Percentiles rank a stretch among this genome's conserved stretches.
Conservation (phyloP, 2,113 vertebrate genomes). For the Nyctibius bracteatus region DNA sequence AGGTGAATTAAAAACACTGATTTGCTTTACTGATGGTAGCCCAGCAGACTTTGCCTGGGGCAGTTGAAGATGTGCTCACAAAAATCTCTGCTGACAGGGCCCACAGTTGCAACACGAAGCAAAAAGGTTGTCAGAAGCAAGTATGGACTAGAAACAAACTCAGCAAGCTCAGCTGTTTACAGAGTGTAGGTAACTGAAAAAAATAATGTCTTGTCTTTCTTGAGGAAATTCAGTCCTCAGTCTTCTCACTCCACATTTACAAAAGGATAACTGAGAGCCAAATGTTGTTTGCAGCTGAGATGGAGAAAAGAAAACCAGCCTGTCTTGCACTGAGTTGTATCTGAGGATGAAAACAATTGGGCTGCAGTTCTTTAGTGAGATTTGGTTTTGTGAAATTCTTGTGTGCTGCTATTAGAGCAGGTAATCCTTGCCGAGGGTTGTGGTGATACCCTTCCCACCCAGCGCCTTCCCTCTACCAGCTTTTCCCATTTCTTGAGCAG, state of each 20-base stretch:
- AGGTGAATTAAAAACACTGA: neutral
- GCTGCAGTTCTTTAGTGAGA: neutral
- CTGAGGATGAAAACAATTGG: neutral
- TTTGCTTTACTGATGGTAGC: neutral
- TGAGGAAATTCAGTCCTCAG: neutral
- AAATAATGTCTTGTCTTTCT: neutral
- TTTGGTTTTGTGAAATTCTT: neutral
- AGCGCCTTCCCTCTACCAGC: neutral
- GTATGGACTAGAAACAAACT: fast-evolving
- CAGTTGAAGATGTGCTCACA: neutral
- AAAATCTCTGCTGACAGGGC: neutral
- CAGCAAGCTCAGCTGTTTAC: neutral
- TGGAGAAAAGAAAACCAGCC: neutral
- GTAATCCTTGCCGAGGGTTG: neutral
- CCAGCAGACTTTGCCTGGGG: neutral
- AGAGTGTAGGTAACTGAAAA: neutral
- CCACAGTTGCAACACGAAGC: neutral
- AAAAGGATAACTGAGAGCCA: neutral
- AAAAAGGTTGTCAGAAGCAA: neutral
- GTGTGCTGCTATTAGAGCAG: neutral
- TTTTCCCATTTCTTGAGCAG: neutral
- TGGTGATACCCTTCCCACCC: neutral
- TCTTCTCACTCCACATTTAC: neutral
- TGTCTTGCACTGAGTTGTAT: too few relatives aligned
- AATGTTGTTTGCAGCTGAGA: neutral